phyloP scores from a whole-genome alignment of 1,140 invertebrate genomes.

The Drosophila azteca region DNA sequence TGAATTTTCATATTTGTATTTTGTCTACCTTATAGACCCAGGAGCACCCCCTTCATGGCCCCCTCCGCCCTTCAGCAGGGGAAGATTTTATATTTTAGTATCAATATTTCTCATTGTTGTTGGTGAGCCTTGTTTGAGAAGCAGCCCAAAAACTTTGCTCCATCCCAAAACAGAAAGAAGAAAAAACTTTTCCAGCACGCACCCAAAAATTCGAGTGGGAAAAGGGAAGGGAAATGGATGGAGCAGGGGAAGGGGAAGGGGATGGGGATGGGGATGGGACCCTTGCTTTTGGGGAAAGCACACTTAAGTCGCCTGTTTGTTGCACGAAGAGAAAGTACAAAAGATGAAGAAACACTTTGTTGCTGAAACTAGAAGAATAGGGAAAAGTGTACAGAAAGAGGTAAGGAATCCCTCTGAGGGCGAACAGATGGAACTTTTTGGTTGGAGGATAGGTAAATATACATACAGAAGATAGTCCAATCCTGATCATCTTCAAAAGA shows the following conservation, averaged over 20 bases:
- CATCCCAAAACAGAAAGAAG: conserved; percentile 1
- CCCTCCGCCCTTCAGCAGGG: conserved; percentile 2
- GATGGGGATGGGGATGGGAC: conserved; percentile 6
- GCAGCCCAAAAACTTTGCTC: conserved; percentile 54
- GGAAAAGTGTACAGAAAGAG: background rate
- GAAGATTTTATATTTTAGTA: conserved; percentile 71
- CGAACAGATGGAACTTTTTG: no score
- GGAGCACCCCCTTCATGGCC: no score
- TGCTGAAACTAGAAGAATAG: conserved; percentile 28
- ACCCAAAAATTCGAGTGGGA: conserved; percentile 43
- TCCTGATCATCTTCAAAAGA: no score
- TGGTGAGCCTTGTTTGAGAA: conserved; percentile 45
- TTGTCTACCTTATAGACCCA: conserved; percentile 59
- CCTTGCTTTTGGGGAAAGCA: conserved; percentile 47
- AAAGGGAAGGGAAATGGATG: no score
- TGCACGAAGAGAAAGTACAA: conserved; percentile 16
- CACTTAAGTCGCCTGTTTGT: conserved; percentile 49
- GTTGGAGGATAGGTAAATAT: no score
- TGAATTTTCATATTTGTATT: conserved; percentile 72
- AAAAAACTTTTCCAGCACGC: conserved; percentile 56
- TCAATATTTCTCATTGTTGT: conserved; percentile 74
- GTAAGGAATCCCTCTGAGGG: no score
- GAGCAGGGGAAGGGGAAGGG: background rate
- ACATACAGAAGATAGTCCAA: no score
- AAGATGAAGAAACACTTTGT: conserved; percentile 30